Conservation (phyloP, 2,888 invertebrate species). For the Stictocephala bisonia region DNA sequence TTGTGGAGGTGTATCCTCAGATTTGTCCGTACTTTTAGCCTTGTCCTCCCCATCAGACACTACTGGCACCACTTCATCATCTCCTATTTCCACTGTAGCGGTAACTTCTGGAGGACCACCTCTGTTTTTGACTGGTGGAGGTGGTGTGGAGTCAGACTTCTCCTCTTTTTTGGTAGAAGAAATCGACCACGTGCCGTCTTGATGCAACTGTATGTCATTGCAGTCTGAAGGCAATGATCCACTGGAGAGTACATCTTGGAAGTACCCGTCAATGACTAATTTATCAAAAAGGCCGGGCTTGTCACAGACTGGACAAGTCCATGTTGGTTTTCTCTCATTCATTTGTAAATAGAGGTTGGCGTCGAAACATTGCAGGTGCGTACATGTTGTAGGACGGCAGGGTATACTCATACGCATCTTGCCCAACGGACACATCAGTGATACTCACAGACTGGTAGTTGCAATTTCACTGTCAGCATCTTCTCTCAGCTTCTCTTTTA, state of each 20-base stretch:
- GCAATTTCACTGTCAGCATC: constrained; percentile 97
- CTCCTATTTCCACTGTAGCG: too few species aligned
- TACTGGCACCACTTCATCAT: too few species aligned
- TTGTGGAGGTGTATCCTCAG: too few species aligned
- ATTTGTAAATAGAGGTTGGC: constrained; percentile 94
- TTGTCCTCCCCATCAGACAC: too few species aligned
- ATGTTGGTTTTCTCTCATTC: constrained; percentile 98
- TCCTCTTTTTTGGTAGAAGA: constrained; percentile 32
- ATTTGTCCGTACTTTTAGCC: too few species aligned
- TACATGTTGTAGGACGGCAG: constrained; percentile 90
- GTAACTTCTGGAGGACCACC: too few species aligned
- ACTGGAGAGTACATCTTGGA: constrained; percentile 84
- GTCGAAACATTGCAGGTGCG: constrained; percentile 98
- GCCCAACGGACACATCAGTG: constrained; percentile 93
- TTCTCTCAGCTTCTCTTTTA: constrained; percentile 90
- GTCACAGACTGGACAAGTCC: constrained; percentile 99
- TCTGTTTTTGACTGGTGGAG: too few species aligned
- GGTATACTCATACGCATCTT: constrained; percentile 92
- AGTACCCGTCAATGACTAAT: constrained; percentile 93
- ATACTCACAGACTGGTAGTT: constrained; percentile 93
- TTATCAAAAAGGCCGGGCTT: constrained; percentile 90
- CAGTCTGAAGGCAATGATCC: constrained; percentile 75
- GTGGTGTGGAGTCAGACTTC: constrained; percentile 14
- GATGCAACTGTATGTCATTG: constrained; percentile 84
- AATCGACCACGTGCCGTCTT: constrained; percentile 87